These are phyloP conservation scores for Pandemis heparana DNA, from an alignment of 2,888 invertebrate genomes.

Conservation along the genomic window DNA sequence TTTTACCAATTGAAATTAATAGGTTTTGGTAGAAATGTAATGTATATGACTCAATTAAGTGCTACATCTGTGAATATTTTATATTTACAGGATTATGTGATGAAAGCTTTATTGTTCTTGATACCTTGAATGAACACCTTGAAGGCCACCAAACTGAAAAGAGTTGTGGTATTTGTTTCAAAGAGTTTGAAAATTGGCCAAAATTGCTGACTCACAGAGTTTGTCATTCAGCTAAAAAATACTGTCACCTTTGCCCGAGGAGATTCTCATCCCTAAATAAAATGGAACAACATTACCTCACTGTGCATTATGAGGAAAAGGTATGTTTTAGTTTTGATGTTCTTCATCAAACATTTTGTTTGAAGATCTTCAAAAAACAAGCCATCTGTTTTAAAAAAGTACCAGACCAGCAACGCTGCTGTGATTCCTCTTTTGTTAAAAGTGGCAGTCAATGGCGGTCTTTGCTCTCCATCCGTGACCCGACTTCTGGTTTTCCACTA, in stretches of 20 bases:
- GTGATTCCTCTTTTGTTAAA: no score
- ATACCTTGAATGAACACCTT: slow-evolving; percentile 15
- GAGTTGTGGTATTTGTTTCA: slow-evolving; percentile 13
- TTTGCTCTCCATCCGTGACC: no score
- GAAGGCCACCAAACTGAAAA: slow-evolving; percentile 11
- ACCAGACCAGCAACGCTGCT: no score
- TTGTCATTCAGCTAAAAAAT: slow-evolving; percentile 17
- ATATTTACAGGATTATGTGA: slow-evolving; percentile 31
- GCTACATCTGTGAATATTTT: background rate
- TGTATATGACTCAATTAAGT: no score
- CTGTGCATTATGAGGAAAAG: slow-evolving; percentile 26
- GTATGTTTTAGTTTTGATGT: slow-evolving; percentile 2
- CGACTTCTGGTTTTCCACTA: no score
- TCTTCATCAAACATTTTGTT: background rate
- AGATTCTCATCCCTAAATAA: background rate
- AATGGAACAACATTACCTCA: slow-evolving; percentile 28
- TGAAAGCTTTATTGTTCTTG: slow-evolving; percentile 2
- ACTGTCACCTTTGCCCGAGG: slow-evolving; percentile 27
- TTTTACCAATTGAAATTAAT: no score
- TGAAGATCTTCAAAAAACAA: background rate
- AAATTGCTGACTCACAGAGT: slow-evolving; percentile 23
- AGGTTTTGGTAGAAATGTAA: no score
- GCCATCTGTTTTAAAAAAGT: background rate
- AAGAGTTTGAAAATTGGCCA: slow-evolving; percentile 31
- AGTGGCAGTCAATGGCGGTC: no score